Base-by-base conservation (phyloP, 2,797 vertebrate genomes). In the Rhinatrema bivittatum region DNA sequence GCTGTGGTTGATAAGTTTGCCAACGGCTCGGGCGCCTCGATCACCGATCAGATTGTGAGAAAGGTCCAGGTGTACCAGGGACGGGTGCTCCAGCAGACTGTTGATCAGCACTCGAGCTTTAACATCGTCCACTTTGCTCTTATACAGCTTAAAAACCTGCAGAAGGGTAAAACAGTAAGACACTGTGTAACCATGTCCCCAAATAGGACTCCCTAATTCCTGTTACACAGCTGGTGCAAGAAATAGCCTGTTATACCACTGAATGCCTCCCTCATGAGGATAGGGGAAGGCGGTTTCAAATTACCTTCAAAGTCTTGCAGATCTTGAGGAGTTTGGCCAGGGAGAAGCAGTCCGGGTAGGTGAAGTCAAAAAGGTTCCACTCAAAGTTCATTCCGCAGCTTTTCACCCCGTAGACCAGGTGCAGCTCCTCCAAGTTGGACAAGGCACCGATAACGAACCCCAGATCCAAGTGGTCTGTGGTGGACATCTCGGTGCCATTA, bases 311-410 rank as follows among this genome's bases (percentile, higher is more conserved):
- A 17, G 74, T 85, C 48, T 53, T 78, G 46, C 90, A 92, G 11
- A 76, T 82, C 39, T 79, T 80, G 4, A 99, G 15, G 0, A 90
- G 82, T 3, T 52, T 65, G 3, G 85, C 85, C 34, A 99, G 65
- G 11, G 70, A 78, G 38, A 57, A 60, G 29, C 93, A 98, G 53
- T 99, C 96, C 8, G 67, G 66, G 14, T 77, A 52, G 4, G 91
- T 95, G 76, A 98, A 91, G 58, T 87, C 78, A 48, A 97, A 95
- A 63, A 98, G 85, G 22, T 76, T 87, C 90, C 91, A 90, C 49
- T 95, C 85, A 5, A 97, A 99, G 74, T 96, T 96, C 93, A 99
- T 92, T 23, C 94, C 94, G 3, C 95, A 98, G 14, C 79, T 76
- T 56, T 88, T 93, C 40, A 99, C 84, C 0, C 80, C 70, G 0